A percentile compares a stretch with the other conserved stretches of the same genome.
Conservation (phyloP, 2,113 vertebrate genomes). For the Boulengeromyrus knoepffleri region DNA sequence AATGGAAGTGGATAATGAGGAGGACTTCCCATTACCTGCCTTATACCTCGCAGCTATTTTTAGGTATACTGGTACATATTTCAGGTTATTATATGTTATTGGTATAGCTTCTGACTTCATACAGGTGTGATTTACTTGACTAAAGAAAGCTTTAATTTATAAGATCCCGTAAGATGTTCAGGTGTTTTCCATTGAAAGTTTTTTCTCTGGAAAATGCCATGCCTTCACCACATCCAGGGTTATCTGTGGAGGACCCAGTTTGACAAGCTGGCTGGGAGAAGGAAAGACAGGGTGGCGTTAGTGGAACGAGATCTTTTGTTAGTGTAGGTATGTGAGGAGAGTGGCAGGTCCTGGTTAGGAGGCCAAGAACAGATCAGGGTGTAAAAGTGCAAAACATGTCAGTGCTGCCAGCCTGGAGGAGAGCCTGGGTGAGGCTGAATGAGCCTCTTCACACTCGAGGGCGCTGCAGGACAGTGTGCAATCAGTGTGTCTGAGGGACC, state of each 20-base stretch:
- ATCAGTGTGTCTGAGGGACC: slow-evolving; percentile 50
- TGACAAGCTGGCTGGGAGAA: neutral
- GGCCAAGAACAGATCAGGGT: slow-evolving; percentile 77
- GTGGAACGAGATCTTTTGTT: slow-evolving; percentile 48
- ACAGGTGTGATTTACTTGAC: neutral
- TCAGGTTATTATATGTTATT: neutral
- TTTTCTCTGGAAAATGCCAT: neutral
- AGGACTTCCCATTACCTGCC: neutral
- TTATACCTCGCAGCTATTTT: neutral
- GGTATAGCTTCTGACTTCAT: neutral
- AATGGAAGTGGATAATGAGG: neutral
- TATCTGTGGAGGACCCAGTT: neutral
- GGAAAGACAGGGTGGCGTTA: neutral
- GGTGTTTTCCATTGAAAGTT: neutral
- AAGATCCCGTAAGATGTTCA: neutral
- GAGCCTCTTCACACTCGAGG: neutral
- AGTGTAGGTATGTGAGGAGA: slow-evolving; percentile 60
- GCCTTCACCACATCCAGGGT: neutral
- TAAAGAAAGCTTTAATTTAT: neutral
- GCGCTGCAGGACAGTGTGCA: neutral
- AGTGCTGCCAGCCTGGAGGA: slow-evolving; percentile 71
- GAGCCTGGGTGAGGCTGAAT: slow-evolving; percentile 25
- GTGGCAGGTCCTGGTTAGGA: slow-evolving; percentile 69
- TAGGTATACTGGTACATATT: neutral
- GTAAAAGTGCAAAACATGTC: slow-evolving; percentile 78